These are phyloP conservation scores for Oncorhynchus nerka DNA, from an alignment of 2,113 vertebrate genomes.

Conservation along the genomic window DNA sequence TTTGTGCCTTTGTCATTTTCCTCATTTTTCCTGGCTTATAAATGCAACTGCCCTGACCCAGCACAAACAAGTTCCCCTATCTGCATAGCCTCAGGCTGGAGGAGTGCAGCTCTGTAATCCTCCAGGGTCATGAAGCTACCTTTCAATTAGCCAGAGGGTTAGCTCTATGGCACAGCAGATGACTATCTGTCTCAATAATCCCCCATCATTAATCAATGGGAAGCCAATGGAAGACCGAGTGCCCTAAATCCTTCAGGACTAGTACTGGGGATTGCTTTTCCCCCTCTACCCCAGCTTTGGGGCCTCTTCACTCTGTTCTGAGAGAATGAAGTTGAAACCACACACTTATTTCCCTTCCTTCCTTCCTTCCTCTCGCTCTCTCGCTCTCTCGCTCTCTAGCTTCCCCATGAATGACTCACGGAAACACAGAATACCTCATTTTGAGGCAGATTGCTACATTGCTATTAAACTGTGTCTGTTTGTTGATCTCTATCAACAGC, in stretches of 20 bases:
- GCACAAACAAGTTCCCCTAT: no score
- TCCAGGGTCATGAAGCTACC: background rate
- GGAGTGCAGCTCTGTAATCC: background rate
- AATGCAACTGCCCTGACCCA: background rate
- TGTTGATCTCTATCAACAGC: slow-evolving; percentile 61
- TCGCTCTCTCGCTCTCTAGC: background rate
- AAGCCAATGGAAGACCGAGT: background rate
- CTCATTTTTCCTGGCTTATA: background rate
- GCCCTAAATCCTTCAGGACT: background rate
- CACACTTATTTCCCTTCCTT: no score
- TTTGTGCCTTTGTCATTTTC: background rate
- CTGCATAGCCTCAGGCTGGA: background rate
- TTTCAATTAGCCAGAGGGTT: slow-evolving; percentile 7
- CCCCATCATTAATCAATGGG: background rate
- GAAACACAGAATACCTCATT: slow-evolving; percentile 49
- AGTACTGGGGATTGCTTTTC: background rate
- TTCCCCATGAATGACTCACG: slow-evolving; percentile 60
- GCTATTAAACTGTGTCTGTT: background rate
- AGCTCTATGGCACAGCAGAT: background rate
- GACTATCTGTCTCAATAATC: background rate
- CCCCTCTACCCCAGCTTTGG: background rate
- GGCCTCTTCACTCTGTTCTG: background rate
- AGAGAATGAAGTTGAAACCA: no score
- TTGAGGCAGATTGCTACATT: background rate
- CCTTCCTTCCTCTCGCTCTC: background rate